These are phyloP conservation scores for Potamarius usumacintae DNA, from an alignment of 2,113 vertebrate genomes.

Conservation along the genomic window DNA sequence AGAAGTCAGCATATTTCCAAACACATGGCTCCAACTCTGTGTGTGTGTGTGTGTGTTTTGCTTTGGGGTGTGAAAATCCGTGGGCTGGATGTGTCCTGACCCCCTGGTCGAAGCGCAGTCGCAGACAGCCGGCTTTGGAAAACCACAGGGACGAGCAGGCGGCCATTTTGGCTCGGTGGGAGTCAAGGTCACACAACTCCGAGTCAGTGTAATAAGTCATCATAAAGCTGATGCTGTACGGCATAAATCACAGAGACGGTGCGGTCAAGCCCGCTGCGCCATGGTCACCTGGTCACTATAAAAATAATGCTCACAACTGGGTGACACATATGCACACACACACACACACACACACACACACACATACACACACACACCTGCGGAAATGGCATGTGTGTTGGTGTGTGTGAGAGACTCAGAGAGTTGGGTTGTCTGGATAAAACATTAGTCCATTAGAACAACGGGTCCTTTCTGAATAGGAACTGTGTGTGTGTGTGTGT, in stretches of 20 bases:
- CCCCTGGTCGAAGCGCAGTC: not conserved
- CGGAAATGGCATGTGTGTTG: not conserved
- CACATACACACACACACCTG: conserved; percentile 7
- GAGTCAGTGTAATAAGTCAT: conserved; percentile 34
- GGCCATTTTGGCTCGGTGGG: conserved; percentile 36
- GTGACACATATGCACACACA: not conserved
- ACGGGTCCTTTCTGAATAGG: too few relatives aligned
- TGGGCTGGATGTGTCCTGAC: conserved; percentile 6
- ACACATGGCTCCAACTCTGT: conserved; percentile 32
- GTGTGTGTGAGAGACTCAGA: not conserved
- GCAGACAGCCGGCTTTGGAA: conserved; percentile 7
- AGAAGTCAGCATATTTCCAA: conserved; percentile 46
- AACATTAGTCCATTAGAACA: not conserved
- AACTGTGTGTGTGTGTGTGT: too few relatives aligned
- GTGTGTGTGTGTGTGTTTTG: not conserved
- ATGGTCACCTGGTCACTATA: conserved; percentile 32
- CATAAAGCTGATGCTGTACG: not conserved
- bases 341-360: conserved; percentile 15
- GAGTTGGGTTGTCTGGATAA: not conserved
- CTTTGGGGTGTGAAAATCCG: not conserved
- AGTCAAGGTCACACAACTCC: conserved; percentile 36
- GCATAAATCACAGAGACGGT: conserved; percentile 15
- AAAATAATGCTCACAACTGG: conserved; percentile 36
- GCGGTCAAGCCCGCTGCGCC: conserved; percentile 4
- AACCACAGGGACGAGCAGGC: conserved; percentile 19